Percentiles rank a stretch among this genome's conserved stretches.
Conservation (phyloP, 2,888 invertebrate genomes). For the Ectropis crepuscularia region DNA sequence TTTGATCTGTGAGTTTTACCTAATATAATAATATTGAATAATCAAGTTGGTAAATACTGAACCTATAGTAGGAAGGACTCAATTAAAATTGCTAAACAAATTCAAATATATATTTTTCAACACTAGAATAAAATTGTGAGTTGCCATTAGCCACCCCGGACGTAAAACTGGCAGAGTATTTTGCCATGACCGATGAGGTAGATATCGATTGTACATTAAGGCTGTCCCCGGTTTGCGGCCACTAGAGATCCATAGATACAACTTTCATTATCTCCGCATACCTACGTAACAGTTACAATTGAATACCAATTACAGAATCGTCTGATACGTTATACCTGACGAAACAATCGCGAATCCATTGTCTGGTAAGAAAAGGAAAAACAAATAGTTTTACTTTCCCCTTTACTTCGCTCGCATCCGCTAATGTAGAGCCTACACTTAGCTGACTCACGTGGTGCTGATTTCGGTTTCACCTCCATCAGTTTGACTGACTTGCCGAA, state of each 20-base stretch:
- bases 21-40: no score
- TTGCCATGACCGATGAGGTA: no score
- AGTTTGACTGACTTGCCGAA: slow-evolving; percentile 64
- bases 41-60: no score
- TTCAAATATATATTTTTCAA: no score
- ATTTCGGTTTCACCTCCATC: slow-evolving; percentile 79
- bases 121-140: no score
- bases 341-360: slow-evolving; percentile 53
- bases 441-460: slow-evolving; percentile 76
- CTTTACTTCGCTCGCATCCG: slow-evolving; percentile 75
- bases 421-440: slow-evolving; percentile 75
- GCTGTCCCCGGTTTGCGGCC: slow-evolving; percentile 44
- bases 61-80: no score
- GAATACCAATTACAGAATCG: slow-evolving; percentile 36
- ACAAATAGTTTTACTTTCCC: slow-evolving; percentile 82
- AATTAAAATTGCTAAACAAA: no score
- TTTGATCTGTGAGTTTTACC: no score
- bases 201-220: no score
- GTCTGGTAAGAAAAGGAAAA: slow-evolving; percentile 73
- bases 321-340: slow-evolving; percentile 37
- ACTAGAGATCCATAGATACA: slow-evolving; percentile 58
- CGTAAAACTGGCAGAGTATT: no score
- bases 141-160: no score
- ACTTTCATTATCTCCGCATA: slow-evolving; percentile 71
- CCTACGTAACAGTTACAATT: slow-evolving; percentile 58